phyloP scores from a whole-genome alignment of 2,113 vertebrate genomes.

The Pipa parva region DNA sequence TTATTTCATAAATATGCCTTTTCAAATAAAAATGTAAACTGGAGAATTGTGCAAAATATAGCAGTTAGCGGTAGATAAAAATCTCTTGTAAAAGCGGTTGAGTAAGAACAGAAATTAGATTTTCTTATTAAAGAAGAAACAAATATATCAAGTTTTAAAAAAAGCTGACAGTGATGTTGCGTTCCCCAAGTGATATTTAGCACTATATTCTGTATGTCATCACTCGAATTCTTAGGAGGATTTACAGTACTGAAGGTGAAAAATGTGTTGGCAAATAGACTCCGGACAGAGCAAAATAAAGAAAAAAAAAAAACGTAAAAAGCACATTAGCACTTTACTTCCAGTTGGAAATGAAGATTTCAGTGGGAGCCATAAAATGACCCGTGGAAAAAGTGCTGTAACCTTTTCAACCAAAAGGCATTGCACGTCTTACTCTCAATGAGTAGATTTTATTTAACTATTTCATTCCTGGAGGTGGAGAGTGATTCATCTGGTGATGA shows the following conservation, averaged over 20 bases:
- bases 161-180: neutral
- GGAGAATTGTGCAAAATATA: no score
- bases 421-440: neutral
- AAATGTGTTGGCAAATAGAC: constrained; percentile 46
- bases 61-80: no score
- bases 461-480: no score
- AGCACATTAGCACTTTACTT: constrained; percentile 58
- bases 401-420: constrained; percentile 10
- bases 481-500: no score
- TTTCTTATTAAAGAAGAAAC: no score
- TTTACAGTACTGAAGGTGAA: constrained; percentile 53
- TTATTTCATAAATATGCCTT: no score
- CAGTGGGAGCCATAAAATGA: constrained; percentile 34
- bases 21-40: no score
- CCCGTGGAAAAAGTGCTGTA: constrained; percentile 10
- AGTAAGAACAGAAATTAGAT: no score
- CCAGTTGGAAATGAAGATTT: constrained; percentile 49
- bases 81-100: no score
- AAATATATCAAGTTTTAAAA: no score
- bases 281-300: constrained; percentile 42
- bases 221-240: constrained; percentile 53
- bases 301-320: constrained; percentile 53
- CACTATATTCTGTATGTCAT: constrained; percentile 42
- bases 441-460: neutral
- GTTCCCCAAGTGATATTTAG: constrained; percentile 37